Evolutionary conservation across 2,888 invertebrate genomes (phyloP).

Genomic region (Andrena fulva): DNA sequence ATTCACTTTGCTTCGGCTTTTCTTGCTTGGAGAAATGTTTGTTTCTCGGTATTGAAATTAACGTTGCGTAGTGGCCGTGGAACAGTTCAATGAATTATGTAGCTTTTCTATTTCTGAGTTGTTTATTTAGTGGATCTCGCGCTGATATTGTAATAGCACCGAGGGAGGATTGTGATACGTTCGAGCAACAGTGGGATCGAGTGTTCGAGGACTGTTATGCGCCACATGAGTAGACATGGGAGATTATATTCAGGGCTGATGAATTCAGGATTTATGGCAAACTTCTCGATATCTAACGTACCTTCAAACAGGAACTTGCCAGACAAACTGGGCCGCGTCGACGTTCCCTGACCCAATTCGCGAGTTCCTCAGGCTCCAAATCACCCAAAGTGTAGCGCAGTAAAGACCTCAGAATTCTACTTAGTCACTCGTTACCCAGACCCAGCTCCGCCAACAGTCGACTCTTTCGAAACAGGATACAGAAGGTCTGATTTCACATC

Average conservation of each 20-base stretch:
- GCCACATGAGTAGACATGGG: too few species aligned
- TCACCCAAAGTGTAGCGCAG: not conserved
- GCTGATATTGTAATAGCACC: too few species aligned
- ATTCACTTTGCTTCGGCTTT: constrained; percentile 17
- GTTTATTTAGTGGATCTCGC: too few species aligned
- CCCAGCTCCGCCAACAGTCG: not conserved
- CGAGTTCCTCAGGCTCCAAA: not conserved
- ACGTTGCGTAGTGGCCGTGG: too few species aligned
- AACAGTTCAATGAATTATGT: too few species aligned
- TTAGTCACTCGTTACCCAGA: not conserved
- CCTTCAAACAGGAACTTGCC: not conserved
- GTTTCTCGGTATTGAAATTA: not conserved
- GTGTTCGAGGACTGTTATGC: too few species aligned
- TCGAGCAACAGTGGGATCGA: too few species aligned
- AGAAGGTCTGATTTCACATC: not conserved
- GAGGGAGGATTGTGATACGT: too few species aligned
- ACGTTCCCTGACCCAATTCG: not conserved
- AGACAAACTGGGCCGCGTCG: not conserved
- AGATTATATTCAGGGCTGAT: too few species aligned
- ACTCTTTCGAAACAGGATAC: not conserved
- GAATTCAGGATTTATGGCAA: too few species aligned
- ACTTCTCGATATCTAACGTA: not conserved
- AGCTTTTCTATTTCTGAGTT: not conserved
- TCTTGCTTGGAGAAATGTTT: not conserved
- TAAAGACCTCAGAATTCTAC: not conserved